These are phyloP conservation scores for Holothuria glaberrima DNA, from an alignment of 35 echinoderm and acorn worm genomes.

Conservation along the genomic window DNA sequence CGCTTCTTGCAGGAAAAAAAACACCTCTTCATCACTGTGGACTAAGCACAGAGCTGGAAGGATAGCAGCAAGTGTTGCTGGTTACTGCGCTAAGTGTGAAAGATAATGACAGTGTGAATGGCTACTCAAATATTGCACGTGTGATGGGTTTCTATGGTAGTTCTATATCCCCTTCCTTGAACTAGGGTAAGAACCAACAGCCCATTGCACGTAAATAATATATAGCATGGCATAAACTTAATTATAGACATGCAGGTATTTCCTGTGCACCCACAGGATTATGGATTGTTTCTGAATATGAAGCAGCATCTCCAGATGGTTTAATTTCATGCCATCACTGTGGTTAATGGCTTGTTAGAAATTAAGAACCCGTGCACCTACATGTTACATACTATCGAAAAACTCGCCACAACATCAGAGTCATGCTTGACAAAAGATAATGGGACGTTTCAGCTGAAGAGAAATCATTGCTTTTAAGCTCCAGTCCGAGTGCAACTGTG, in stretches of 20 bases:
- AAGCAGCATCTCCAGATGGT: conserved; percentile 61
- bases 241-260: conserved; percentile 29
- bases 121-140: conserved; percentile 49
- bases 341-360: conserved; percentile 64
- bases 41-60: conserved; percentile 7
- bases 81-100: conserved; percentile 58
- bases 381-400: conserved; percentile 3
- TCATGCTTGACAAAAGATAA: conserved; percentile 43
- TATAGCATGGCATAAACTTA: conserved; percentile 45
- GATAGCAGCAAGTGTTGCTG: conserved; percentile 69
- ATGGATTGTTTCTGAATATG: conserved; percentile 26
- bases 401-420: conserved; percentile 27
- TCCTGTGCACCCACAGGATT: conserved; percentile 22
- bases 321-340: conserved; percentile 49
- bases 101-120: conserved; percentile 23
- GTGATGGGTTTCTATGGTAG: conserved; percentile 62
- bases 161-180: conserved; percentile 49
- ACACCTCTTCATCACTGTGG: not conserved
- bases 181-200: conserved; percentile 62
- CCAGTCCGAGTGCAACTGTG: conserved; percentile 46
- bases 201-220: conserved; percentile 61
- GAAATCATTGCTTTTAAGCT: conserved; percentile 49
- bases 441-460: conserved; percentile 23
- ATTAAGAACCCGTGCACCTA: conserved; percentile 70
- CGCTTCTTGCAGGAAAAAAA: not conserved